Conservation (phyloP, 2,113 vertebrate genomes). For the Triplophysa siluroides region DNA sequence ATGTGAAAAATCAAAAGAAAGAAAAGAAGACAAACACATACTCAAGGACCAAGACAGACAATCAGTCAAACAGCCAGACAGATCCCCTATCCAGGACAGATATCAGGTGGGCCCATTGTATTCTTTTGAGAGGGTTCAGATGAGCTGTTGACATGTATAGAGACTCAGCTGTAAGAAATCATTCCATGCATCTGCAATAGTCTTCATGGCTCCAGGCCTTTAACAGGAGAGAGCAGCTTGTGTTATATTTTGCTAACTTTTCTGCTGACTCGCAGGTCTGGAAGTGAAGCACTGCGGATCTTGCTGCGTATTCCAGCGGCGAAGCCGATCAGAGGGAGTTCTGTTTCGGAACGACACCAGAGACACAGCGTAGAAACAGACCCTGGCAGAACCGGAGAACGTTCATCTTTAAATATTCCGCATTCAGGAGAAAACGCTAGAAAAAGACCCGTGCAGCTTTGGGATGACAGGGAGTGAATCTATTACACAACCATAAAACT, state of each 20-base stretch:
- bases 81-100: conserved; percentile 2
- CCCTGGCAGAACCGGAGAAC: background rate
- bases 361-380: background rate
- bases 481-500: conserved; percentile 25
- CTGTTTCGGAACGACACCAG: conserved; percentile 11
- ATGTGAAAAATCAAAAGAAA: background rate
- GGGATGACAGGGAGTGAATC: conserved; percentile 50
- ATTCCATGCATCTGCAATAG: conserved; percentile 20
- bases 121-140: conserved; percentile 8
- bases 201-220: conserved; percentile 26
- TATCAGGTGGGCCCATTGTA: conserved; percentile 31
- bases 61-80: background rate
- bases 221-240: conserved; percentile 26
- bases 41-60: conserved; percentile 5
- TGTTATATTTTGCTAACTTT: conserved; percentile 47
- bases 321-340: conserved; percentile 18
- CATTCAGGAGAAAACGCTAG: background rate
- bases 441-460: conserved; percentile 16
- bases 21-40: background rate
- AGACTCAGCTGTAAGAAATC: conserved; percentile 27
- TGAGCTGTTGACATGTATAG: conserved; percentile 36
- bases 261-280: conserved; percentile 51
- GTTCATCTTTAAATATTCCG: conserved; percentile 34
- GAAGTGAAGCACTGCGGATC: conserved; percentile 31
- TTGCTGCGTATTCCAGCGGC: conserved; percentile 23